Evolutionary conservation across 2,797 vertebrate species (phyloP).

Genomic region (Manis crassicaudata): DNA sequence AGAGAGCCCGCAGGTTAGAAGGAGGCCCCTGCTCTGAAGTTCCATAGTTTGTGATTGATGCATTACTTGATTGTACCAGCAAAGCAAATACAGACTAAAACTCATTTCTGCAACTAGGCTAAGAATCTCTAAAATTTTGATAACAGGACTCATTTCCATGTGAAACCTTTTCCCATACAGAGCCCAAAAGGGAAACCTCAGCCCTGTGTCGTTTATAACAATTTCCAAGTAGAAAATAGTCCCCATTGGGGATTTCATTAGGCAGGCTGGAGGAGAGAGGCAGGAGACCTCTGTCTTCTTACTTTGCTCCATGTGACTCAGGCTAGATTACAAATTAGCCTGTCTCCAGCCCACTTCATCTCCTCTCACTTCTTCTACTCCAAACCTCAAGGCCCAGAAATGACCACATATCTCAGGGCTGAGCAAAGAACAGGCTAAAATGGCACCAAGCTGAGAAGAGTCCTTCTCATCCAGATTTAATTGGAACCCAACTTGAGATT

Average conservation of each 20-base stretch:
- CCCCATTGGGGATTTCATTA: not conserved
- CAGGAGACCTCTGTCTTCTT: not conserved
- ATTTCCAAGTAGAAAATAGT: slow-evolving; percentile 21
- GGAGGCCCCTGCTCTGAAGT: not conserved
- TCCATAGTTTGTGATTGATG: not conserved
- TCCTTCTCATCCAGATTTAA: slow-evolving; percentile 50
- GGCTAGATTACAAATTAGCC: slow-evolving; percentile 26
- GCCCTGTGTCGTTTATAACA: slow-evolving; percentile 3
- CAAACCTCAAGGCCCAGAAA: not conserved
- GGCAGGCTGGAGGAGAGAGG: not conserved
- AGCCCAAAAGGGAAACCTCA: not conserved
- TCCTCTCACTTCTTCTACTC: slow-evolving; percentile 11
- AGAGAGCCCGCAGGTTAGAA: not conserved
- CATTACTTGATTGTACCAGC: not conserved
- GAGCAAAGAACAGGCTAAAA: slow-evolving; percentile 25
- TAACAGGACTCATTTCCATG: slow-evolving; percentile 22
- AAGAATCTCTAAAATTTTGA: slow-evolving; percentile 43
- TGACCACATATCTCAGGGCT: not conserved
- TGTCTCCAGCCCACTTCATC: not conserved
- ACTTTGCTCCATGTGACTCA: slow-evolving; percentile 32
- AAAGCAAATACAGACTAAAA: slow-evolving; percentile 32
- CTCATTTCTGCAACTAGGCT: not conserved
- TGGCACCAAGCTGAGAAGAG: not conserved
- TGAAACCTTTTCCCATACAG: not conserved
- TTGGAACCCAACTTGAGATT: slow-evolving; percentile 60